These are phyloP conservation scores for Thecocarcelia acutangulata DNA, from an alignment of 2,888 invertebrate genomes.

Conservation along the genomic window DNA sequence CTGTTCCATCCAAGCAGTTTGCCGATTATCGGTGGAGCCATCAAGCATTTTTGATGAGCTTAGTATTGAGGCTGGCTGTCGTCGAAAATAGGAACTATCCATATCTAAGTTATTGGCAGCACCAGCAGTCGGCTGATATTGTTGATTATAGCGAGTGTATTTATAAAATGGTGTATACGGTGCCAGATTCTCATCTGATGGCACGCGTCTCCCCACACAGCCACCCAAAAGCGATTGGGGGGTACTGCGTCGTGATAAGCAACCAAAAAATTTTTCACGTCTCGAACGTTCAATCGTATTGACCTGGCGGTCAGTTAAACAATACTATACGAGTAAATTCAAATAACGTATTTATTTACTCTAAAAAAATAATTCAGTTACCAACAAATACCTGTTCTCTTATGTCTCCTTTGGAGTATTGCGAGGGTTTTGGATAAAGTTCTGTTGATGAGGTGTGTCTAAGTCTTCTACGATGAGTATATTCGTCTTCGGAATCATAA, in stretches of 20 bases:
- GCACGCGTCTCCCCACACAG: slow-evolving; percentile 91
- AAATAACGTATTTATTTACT: not conserved
- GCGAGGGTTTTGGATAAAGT: slow-evolving; percentile 80
- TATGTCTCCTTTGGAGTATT: slow-evolving; percentile 92
- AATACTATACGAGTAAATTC: slow-evolving; percentile 86
- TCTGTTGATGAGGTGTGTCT: slow-evolving; percentile 83
- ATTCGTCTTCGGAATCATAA: slow-evolving; percentile 92
- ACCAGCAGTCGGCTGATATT: slow-evolving; percentile 32
- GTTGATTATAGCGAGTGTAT: slow-evolving; percentile 84
- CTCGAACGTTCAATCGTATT: slow-evolving; percentile 86
- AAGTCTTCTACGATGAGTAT: slow-evolving; percentile 87
- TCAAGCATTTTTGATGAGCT: slow-evolving; percentile 82
- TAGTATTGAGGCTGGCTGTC: slow-evolving; percentile 89
- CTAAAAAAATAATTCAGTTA: too few species aligned
- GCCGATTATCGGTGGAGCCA: slow-evolving; percentile 65
- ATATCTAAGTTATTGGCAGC: slow-evolving; percentile 82
- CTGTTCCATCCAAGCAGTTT: slow-evolving; percentile 88
- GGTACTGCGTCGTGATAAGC: slow-evolving; percentile 85
- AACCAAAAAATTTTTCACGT: slow-evolving; percentile 89
- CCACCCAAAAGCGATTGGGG: slow-evolving; percentile 89
- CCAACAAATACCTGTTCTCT: slow-evolving; percentile 86
- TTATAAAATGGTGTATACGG: slow-evolving; percentile 92
- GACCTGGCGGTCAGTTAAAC: slow-evolving; percentile 94
- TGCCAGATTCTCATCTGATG: slow-evolving; percentile 93
- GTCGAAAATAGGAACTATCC: slow-evolving; percentile 90